A percentile compares a stretch with the other conserved stretches of the same genome.
phyloP scores from a whole-genome alignment of 2,888 invertebrate genomes.

The Macaria liturata region DNA sequence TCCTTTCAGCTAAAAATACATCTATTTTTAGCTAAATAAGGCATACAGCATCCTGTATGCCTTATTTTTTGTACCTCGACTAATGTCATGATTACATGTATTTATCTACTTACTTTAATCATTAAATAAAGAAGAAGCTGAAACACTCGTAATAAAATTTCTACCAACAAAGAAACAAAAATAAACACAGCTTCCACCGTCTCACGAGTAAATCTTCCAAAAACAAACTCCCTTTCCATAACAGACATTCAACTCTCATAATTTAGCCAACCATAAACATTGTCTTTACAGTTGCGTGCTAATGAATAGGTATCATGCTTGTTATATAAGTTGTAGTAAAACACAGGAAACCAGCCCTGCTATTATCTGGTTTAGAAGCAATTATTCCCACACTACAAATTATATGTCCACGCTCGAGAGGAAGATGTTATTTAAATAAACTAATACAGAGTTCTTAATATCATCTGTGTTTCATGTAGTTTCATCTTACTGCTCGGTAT shows the following conservation, averaged over 20 bases:
- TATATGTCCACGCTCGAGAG: constrained; percentile 27
- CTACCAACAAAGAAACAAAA: too few species aligned
- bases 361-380: constrained; percentile 35
- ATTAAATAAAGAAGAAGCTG: too few species aligned
- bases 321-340: constrained; percentile 29
- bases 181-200: not conserved
- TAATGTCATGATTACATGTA: too few species aligned
- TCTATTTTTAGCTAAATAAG: too few species aligned
- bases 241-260: constrained; percentile 6
- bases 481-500: too few species aligned
- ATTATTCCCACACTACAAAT: constrained; percentile 33
- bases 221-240: constrained; percentile 1
- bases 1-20: too few species aligned
- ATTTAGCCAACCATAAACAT: constrained; percentile 4
- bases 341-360: constrained; percentile 33
- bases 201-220: not conserved
- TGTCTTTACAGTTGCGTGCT: constrained; percentile 15
- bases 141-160: too few species aligned
- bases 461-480: too few species aligned
- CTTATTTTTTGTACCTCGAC: too few species aligned
- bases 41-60: too few species aligned
- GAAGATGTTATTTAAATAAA: constrained; percentile 27
- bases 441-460: not conserved
- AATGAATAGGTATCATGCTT: constrained; percentile 20
- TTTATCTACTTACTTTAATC: too few species aligned